Conservation (phyloP, 2,113 vertebrate species). For the Mastomys coucha region DNA sequence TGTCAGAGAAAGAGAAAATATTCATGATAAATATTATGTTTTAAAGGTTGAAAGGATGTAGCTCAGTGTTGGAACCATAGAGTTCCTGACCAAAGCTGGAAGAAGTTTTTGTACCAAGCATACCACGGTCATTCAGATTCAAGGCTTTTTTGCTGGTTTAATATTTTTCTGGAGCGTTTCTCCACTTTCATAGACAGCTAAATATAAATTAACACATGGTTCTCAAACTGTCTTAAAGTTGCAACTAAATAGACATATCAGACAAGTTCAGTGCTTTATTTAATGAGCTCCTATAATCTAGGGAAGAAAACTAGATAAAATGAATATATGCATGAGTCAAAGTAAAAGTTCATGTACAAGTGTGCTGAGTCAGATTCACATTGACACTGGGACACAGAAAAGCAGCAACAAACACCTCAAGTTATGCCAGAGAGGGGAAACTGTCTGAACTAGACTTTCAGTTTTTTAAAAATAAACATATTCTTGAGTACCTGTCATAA, state of each 20-base stretch:
- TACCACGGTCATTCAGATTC: not conserved
- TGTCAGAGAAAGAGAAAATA: too few species aligned
- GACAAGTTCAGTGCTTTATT: not conserved
- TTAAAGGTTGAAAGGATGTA: not conserved
- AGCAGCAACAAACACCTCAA: not conserved
- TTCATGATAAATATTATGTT: not conserved
- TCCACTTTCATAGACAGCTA: not conserved
- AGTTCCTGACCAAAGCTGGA: not conserved
- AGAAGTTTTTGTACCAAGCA: not conserved
- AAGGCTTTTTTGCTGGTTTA: not conserved
- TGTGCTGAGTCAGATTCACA: not conserved
- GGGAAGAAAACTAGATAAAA: not conserved
- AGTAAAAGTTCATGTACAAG: not conserved
- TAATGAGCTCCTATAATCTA: conserved; percentile 3
- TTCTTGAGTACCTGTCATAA: conserved; percentile 34
- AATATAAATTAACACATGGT: conserved; percentile 6
- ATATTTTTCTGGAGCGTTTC: not conserved
- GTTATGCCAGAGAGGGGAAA: not conserved
- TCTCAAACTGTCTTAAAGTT: not conserved
- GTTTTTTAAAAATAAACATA: not conserved
- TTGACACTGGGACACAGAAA: not conserved
- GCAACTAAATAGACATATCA: not conserved
- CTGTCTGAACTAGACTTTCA: not conserved
- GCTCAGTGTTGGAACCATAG: too few species aligned
- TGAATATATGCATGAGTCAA: not conserved